phyloP scores from a whole-genome alignment of 2,888 invertebrate genomes.

The Lamproptera curius region DNA sequence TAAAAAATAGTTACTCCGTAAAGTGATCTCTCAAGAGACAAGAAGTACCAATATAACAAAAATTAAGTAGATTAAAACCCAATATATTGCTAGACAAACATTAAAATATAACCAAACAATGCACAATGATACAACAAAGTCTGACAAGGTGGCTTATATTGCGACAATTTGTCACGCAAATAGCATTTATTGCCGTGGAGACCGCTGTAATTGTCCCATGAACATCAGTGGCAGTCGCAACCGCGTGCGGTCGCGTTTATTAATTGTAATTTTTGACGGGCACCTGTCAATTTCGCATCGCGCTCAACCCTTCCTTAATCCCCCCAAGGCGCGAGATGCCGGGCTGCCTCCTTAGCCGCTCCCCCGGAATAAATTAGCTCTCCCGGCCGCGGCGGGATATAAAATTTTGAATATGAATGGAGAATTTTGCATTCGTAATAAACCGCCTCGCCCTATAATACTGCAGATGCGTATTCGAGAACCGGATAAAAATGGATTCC shows the following conservation, averaged over 20 bases:
- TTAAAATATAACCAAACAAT: no score
- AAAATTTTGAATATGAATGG: constrained; percentile 95
- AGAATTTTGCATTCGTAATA: constrained; percentile 92
- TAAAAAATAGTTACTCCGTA: no score
- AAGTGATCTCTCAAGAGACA: no score
- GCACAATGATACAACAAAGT: no score
- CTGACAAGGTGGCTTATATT: no score
- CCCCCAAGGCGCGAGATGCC: constrained; percentile 71
- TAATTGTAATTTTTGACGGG: constrained; percentile 78
- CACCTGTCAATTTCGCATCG: constrained; percentile 74
- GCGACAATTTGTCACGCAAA: constrained; percentile 4
- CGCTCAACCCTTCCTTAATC: constrained; percentile 74
- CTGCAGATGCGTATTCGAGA: constrained; percentile 68
- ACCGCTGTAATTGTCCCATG: constrained; percentile 12
- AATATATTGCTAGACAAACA: no score
- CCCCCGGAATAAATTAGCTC: constrained; percentile 87
- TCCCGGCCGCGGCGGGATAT: constrained; percentile 85
- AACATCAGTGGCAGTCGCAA: constrained; percentile 34
- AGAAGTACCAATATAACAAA: no score
- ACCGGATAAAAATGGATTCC: constrained; percentile 69
- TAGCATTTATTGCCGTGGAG: constrained; percentile 6
- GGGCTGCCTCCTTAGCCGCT: constrained; percentile 66
- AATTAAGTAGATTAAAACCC: no score
- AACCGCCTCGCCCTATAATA: constrained; percentile 79
- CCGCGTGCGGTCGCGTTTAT: constrained; percentile 70